A percentile compares a stretch with the other conserved stretches of the same genome.
Evolutionary conservation across 2,888 invertebrate species (phyloP).

Genomic region (Spilosoma lubricipeda): DNA sequence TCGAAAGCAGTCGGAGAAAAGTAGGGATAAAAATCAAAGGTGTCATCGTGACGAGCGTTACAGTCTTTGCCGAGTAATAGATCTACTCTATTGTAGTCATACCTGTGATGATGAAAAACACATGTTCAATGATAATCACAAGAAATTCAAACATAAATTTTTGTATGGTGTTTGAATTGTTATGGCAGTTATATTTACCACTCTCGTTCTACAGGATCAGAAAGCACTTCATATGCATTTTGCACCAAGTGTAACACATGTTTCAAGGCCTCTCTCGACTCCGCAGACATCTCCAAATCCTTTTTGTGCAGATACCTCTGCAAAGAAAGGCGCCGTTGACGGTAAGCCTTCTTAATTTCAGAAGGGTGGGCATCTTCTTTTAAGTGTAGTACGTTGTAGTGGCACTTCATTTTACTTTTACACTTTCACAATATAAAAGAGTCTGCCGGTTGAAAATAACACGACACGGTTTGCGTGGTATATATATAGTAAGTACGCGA

Average conservation of each 20-base stretch:
- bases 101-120: conserved; percentile 79
- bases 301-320: conserved; percentile 97
- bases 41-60: conserved; percentile 92
- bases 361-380: conserved; percentile 90
- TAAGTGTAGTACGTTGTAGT: conserved; percentile 97
- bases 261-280: conserved; percentile 89
- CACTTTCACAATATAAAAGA: conserved; percentile 26
- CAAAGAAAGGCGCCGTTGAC: conserved; percentile 90
- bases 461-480: too few species aligned
- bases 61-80: conserved; percentile 94
- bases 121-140: neutral
- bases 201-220: conserved; percentile 96
- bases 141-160: conserved; percentile 62
- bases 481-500: too few species aligned
- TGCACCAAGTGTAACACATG: conserved; percentile 95
- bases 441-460: too few species aligned
- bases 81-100: conserved; percentile 97
- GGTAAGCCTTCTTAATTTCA: conserved; percentile 96
- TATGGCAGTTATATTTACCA: conserved; percentile 88
- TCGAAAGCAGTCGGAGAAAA: conserved; percentile 96
- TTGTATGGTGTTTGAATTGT: neutral
- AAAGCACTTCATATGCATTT: conserved; percentile 98
- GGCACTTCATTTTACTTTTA: conserved; percentile 93
- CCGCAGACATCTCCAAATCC: conserved; percentile 91
- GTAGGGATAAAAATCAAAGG: conserved; percentile 95